Percentiles rank a stretch among this genome's conserved stretches.
Evolutionary conservation across 2,888 invertebrate genomes (phyloP).

Genomic region (Apamea sordens): DNA sequence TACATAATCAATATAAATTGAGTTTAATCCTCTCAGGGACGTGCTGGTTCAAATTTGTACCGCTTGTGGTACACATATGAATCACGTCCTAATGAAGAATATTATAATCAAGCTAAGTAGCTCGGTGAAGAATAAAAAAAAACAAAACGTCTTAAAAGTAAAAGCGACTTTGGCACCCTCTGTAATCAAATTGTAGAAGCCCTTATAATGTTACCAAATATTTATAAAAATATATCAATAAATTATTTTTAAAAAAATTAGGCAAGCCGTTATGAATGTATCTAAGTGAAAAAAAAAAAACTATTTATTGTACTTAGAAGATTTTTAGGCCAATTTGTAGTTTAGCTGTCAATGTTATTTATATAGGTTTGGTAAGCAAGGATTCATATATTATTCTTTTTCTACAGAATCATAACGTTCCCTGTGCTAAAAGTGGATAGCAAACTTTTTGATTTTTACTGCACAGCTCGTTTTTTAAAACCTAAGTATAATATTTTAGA

Average conservation of each 20-base stretch:
- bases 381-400: not conserved
- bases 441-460: not conserved
- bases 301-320: conserved; percentile 64
- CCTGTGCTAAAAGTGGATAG: not conserved
- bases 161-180: conserved; percentile 26
- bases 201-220: conserved; percentile 58
- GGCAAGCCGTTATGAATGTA: conserved; percentile 45
- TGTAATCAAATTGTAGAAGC: conserved; percentile 17
- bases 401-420: not conserved
- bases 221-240: conserved; percentile 34
- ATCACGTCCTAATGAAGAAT: not conserved
- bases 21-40: not conserved
- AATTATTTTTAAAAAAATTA: conserved; percentile 7
- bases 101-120: not conserved
- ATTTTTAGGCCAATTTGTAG: conserved; percentile 63
- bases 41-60: not conserved
- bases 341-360: conserved; percentile 42
- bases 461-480: not conserved
- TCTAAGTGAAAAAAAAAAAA: conserved; percentile 39
- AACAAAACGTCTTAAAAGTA: not conserved
- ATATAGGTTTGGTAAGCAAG: conserved; percentile 25
- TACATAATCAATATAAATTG: not conserved
- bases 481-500: not conserved
- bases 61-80: not conserved
- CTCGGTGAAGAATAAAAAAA: not conserved